Evolutionary conservation across 2,113 vertebrate species (phyloP).

Genomic region (Rhodinocichla rosea): DNA sequence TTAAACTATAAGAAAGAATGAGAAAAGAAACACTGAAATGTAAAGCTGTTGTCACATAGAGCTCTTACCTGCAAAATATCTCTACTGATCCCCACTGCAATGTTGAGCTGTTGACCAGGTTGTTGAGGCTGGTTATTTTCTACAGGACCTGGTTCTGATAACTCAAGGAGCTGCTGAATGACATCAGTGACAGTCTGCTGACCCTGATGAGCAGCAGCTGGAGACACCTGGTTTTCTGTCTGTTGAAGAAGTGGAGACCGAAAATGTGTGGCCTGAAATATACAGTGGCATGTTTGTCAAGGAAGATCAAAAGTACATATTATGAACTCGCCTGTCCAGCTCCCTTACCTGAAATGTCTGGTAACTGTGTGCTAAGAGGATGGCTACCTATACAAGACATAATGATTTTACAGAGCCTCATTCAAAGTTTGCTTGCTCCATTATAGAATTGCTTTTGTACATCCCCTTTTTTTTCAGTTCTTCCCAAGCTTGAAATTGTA

Average conservation of each 20-base stretch:
- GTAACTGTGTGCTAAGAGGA: not conserved
- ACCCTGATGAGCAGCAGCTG: conserved; percentile 73
- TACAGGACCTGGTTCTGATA: conserved; percentile 89
- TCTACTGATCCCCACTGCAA: conserved; percentile 90
- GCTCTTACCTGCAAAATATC: conserved; percentile 92
- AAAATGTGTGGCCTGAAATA: conserved; percentile 73
- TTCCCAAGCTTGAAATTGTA: not conserved
- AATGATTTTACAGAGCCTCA: not conserved
- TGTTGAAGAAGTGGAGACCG: conserved; percentile 72
- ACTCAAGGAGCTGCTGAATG: conserved; percentile 95
- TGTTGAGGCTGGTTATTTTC: conserved; percentile 82
- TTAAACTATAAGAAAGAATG: not conserved
- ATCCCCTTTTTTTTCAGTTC: not conserved
- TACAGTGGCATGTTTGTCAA: not conserved
- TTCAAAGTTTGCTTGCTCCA: not conserved
- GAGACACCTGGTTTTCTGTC: conserved; percentile 67
- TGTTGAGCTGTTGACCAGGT: conserved; percentile 79
- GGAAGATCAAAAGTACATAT: not conserved
- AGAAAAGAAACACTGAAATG: not conserved
- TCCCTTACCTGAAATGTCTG: not conserved
- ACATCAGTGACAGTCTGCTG: conserved; percentile 91
- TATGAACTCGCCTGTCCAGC: not conserved
- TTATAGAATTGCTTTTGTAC: not conserved
- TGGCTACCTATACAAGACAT: not conserved
- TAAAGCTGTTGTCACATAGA: not conserved